Conservation (phyloP, 2,113 vertebrate species). For the Labeo rohita region DNA sequence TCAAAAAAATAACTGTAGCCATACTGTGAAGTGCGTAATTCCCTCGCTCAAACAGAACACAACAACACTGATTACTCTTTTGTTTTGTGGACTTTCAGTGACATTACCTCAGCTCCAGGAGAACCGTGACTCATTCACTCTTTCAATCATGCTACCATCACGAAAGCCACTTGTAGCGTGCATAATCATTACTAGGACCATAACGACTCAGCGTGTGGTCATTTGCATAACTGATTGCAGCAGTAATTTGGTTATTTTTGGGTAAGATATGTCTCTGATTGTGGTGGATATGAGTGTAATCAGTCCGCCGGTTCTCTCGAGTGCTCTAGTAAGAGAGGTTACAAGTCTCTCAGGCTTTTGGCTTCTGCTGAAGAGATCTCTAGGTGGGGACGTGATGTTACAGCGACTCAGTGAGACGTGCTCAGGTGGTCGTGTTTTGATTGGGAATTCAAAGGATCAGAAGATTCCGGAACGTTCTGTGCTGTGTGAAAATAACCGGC, state of each 20-base stretch:
- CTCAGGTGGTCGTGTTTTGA: neutral
- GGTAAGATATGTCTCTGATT: constrained; percentile 51
- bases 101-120: constrained; percentile 57
- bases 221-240: constrained; percentile 67
- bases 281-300: constrained; percentile 56
- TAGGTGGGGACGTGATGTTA: constrained; percentile 5
- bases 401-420: neutral
- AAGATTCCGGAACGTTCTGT: neutral
- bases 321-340: neutral
- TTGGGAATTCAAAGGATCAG: neutral
- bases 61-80: constrained; percentile 25
- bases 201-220: constrained; percentile 58
- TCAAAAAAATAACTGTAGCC: neutral
- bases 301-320: constrained; percentile 18
- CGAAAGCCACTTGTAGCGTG: constrained; percentile 47
- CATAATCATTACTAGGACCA: constrained; percentile 57
- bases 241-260: constrained; percentile 59
- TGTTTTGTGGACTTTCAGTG: constrained; percentile 56
- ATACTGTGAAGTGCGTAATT: neutral
- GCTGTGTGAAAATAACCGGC: neutral
- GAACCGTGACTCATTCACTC: constrained; percentile 55
- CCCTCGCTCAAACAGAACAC: neutral
- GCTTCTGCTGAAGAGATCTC: constrained; percentile 15
- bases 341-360: neutral
- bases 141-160: constrained; percentile 61